Base-by-base conservation (phyloP, 1,140 invertebrate species). In the Oscheius sp. region DNA sequence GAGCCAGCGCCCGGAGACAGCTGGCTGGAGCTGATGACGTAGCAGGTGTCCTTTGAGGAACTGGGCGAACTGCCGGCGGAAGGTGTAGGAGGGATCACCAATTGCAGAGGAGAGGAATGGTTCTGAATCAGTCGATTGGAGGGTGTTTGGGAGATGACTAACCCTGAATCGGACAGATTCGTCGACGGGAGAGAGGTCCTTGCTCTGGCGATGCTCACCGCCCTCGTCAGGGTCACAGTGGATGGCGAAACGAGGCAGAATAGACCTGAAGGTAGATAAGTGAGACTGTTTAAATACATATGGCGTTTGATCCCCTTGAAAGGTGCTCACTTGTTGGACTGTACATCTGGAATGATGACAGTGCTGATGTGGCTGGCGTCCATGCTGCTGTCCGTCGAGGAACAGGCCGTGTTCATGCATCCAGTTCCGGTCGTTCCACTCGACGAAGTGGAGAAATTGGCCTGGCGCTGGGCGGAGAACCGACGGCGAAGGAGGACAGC, bases 351-450 rank as follows among this genome's bases (percentile, higher is more conserved):
- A 26, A 63, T 38, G 23, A 42, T 26, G 31, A 63, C 61, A 32
- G 32, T 63, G 31, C 32, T 36, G 26, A 1, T 1, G 31, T 63
- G 32, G 31, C 32, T 36, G n/a, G 79, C 82, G 63, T 84, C 82
- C 58, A 83, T 77, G 10, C 76, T 79, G 3, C 80, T 82, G 58
- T 83, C 82, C 2, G 82, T 83, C 0, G 82, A 83, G 15, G 81
- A 83, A 31, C 76, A 71, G n/a, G 68, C 70, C 1, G 80, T 83
- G 26, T 75, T 77, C 13, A 82, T 49, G 55, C 75, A 70, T 13
- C 77, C 77, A 7, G 80, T 80, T 1, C 76, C 77, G 3, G 69
- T 81, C 2, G 81, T 83, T 23, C 82, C 82, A 45, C 79, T 80
- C 18, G 73, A 77, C 23, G 68, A 76, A 10, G 82, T 84, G 2